phyloP scores from a whole-genome alignment of 1,140 invertebrate species.

The Sitophilus oryzae region DNA sequence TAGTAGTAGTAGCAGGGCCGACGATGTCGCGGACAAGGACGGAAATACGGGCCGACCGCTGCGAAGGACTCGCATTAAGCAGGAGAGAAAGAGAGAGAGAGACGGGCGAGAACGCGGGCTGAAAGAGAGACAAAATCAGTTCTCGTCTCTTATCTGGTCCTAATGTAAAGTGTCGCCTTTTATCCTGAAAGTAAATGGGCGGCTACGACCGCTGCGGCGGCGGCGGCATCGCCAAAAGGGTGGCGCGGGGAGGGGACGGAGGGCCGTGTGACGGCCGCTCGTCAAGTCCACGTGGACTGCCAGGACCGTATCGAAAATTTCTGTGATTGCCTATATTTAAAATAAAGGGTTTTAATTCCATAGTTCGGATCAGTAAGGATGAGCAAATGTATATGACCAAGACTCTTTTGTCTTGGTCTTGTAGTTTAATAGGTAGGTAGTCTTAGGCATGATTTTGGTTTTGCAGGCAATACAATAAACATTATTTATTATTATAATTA shows the following conservation, averaged over 20 bases:
- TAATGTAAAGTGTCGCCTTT: conserved; percentile 40
- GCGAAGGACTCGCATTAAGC: neutral
- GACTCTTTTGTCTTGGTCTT: too few relatives aligned
- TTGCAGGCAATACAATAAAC: too few relatives aligned
- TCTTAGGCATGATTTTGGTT: too few relatives aligned
- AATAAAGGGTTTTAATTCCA: too few relatives aligned
- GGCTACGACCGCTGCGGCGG: conserved; percentile 28
- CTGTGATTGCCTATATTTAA: too few relatives aligned
- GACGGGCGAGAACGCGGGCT: conserved; percentile 5
- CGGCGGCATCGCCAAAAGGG: neutral
- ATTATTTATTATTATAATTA: too few relatives aligned
- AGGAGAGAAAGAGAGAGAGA: too few relatives aligned
- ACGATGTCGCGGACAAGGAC: neutral
- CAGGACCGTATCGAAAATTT: conserved; percentile 7
- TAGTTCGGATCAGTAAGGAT: too few relatives aligned
- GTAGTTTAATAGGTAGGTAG: too few relatives aligned
- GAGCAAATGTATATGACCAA: too few relatives aligned
- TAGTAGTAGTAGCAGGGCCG: too few relatives aligned
- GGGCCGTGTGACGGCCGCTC: conserved; percentile 29
- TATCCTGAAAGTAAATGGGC: conserved; percentile 43
- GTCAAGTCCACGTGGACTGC: conserved; percentile 39
- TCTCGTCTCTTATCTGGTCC: conserved; percentile 37
- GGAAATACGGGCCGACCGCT: neutral
- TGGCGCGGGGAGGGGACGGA: too few relatives aligned
- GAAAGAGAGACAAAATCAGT: conserved; percentile 25